phyloP scores from a whole-genome alignment of 1,140 invertebrate genomes.

The Pogonus chalceus region DNA sequence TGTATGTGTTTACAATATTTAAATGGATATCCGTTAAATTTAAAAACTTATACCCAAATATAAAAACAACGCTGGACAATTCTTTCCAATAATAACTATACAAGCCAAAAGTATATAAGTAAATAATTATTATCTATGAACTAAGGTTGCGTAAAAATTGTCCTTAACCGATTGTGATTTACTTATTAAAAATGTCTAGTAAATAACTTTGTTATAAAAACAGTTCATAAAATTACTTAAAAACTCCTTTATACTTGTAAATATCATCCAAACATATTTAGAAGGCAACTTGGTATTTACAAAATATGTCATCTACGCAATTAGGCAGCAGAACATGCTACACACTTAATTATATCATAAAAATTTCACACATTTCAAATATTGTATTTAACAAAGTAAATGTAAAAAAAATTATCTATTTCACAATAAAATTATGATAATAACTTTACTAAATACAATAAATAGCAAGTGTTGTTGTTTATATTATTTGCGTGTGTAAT shows the following conservation, averaged over 20 bases:
- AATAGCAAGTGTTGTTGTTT: too few relatives aligned
- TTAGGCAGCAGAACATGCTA: too few relatives aligned
- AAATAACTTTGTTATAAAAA: neutral
- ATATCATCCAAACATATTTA: neutral
- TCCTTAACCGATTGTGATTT: neutral
- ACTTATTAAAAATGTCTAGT: neutral
- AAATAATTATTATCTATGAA: too few relatives aligned
- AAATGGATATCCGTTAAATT: neutral
- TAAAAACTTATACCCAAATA: neutral
- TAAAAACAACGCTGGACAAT: neutral
- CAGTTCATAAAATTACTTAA: conserved; percentile 1
- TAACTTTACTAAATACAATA: too few relatives aligned
- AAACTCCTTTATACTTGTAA: neutral
- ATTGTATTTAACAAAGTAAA: too few relatives aligned
- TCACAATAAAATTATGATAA: too few relatives aligned
- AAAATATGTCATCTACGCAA: too few relatives aligned
- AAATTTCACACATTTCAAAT: too few relatives aligned
- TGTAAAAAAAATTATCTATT: too few relatives aligned
- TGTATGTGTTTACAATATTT: neutral
- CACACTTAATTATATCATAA: too few relatives aligned
- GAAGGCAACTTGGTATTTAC: conserved; percentile 4
- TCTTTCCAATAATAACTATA: neutral
- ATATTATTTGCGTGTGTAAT: too few relatives aligned
- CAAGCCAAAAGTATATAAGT: neutral
- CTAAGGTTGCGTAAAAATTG: neutral